phyloP scores from a whole-genome alignment of 2,797 vertebrate species.

The Oceanodroma leucorhoa region DNA sequence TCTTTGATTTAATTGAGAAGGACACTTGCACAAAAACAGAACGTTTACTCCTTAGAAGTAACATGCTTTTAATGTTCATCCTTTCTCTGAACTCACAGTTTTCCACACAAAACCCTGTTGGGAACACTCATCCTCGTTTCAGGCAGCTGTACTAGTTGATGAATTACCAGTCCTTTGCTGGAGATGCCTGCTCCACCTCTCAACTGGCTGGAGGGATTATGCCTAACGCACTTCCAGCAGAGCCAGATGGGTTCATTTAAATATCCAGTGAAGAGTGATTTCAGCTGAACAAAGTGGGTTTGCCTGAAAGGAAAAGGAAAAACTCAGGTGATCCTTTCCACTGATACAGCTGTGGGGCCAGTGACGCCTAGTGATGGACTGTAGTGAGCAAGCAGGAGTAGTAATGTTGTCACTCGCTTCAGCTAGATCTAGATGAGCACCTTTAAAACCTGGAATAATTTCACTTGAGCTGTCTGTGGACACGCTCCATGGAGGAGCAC shows the following conservation, averaged over 20 bases:
- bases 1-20: not conserved
- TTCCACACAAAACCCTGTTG: not conserved
- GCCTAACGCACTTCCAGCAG: not conserved
- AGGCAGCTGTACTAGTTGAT: not conserved
- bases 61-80: not conserved
- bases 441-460: not conserved
- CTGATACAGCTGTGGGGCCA: not conserved
- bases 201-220: not conserved
- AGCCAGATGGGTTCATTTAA: not conserved
- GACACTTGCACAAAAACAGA: not conserved
- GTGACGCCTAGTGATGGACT: not conserved
- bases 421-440: not conserved
- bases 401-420: accelerated
- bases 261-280: not conserved
- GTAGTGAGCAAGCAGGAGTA: not conserved
- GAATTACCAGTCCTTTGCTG: not conserved
- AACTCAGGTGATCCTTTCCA: not conserved
- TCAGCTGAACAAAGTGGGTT: not conserved
- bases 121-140: not conserved
- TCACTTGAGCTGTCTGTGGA: not conserved
- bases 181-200: not conserved
- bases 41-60: not conserved
- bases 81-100: not conserved
- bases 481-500: accelerated
- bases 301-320: not conserved